Base-by-base conservation (phyloP, 1,140 invertebrate genomes). In the Atopsyche davidsoni region DNA sequence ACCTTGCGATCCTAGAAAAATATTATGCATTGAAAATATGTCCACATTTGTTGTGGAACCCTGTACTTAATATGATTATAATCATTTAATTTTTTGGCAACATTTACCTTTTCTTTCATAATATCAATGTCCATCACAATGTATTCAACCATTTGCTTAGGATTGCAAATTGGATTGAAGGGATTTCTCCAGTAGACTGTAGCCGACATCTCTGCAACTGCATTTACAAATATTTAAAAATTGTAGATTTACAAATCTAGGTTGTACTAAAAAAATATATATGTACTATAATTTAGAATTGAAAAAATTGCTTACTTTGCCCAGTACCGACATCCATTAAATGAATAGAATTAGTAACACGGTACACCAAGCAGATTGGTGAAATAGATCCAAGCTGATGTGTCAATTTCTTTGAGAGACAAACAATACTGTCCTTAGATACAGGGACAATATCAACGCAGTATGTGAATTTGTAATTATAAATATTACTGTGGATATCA, bases 391-490 rank as follows among this genome's bases (percentile, higher is more conserved):
- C 96, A 4, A 97, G 69, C 53, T 87, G 84, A 60, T 91, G 87
- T 4, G 90, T 88, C 46, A 96, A 64, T 64, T 89, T 88, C 64
- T 86, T 83, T 3, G 93, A 82, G 9, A 99, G 72, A 68, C 96
- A 98, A 13, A 99, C 85, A 39, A 98, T 73, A 65, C 95, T 95
- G 67, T 99, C 91, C 67, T 96, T 98, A 21, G 95, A 98, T 14
- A 99, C 68, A 0, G 97, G 96, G 1, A 96, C 91, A 63, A 99
- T 91, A 70, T 99, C 96, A 46, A 99, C 85, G 57, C 89, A 89
- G 69, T 80, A 91, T 25, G 87, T 85, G 63, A 87, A 89, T 71
- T 99, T 99, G 69, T 98, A 99, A 69, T 98, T 98, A 69, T 91
- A 98, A 24, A 86, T 83, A 65, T 99, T 99, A 64, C 87, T 98